Evolutionary conservation across 2,797 vertebrate species (phyloP).

Genomic region (Characodon lateralis): DNA sequence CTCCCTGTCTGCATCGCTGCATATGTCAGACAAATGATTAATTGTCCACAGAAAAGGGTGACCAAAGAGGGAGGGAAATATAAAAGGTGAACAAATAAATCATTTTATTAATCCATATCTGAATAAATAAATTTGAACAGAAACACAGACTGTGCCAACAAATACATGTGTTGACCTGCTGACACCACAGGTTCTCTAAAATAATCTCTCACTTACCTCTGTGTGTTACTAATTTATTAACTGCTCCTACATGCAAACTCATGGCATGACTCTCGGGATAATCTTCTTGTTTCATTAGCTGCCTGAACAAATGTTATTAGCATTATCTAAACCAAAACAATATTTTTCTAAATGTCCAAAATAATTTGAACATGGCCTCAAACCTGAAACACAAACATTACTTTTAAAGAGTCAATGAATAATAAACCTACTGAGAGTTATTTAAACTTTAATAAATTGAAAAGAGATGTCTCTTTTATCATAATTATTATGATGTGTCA

Average conservation of each 20-base stretch:
- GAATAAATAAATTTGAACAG: constrained; percentile 78
- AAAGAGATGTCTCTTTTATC: not conserved
- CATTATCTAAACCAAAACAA: constrained; percentile 1
- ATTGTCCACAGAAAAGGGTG: constrained; percentile 69
- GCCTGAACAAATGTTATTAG: constrained; percentile 1
- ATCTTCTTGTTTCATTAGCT: constrained; percentile 1
- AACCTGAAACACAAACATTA: not conserved
- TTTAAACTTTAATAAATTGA: not conserved
- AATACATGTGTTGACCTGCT: constrained; percentile 66
- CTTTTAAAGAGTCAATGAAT: not conserved
- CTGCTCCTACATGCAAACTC: constrained; percentile 57
- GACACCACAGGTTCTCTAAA: constrained; percentile 74
- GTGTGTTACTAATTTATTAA: constrained; percentile 68
- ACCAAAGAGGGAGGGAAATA: constrained; percentile 44
- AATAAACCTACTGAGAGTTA: not conserved
- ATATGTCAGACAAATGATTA: constrained; percentile 91
- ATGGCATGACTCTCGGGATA: constrained; percentile 41
- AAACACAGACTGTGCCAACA: constrained; percentile 74
- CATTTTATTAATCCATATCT: constrained; percentile 80
- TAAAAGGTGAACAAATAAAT: constrained; percentile 86
- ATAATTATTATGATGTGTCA: constrained; percentile 7
- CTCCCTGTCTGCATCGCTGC: constrained; percentile 71
- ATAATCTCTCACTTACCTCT: constrained; percentile 71
- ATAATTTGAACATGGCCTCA: not conserved
- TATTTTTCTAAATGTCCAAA: not conserved